Evolutionary conservation across 2,113 vertebrate species (phyloP), one percentile per base, ranked within the genome.

Genomic region (Silurus asotus): DNA sequence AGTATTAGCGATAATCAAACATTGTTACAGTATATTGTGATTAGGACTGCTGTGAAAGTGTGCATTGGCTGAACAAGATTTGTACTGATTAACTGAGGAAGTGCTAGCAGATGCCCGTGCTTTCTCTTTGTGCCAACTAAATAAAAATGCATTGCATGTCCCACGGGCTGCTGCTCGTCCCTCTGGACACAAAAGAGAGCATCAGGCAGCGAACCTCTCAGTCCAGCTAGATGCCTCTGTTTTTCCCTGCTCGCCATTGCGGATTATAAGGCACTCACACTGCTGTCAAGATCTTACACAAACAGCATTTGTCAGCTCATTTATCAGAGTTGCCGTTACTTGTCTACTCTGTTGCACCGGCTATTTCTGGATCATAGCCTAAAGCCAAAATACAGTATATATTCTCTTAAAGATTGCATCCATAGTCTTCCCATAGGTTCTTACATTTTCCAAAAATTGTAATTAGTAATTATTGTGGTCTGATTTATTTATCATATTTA

Each of bases 231-330:
- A 65, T 61, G 74, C 77, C 48, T 79, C 75, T 59, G 72, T 84
- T 72, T 85, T 85, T 76, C 62, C 65, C 84, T 48, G 70, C 82
- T 87, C 55, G 7, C 90, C 89, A 86, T 59, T 90, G 92, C 90
- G 90, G 89, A 88, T 89, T 89, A 87, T 88, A 84, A 87, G 72
- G 80, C 87, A 87, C 89, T 88, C 78, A 93, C 91, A 93, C 88
- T 89, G 92, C 92, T 92, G 92, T 93, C 93, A 93, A 93, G 92
- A 93, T 93, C 90, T 93, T 93, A 94, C 92, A 93, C 93, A 95
- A 95, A 95, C 93, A 94, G 90, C 93, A 93, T 94, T 93, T 94
- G 94, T 94, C 94, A 95, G 94, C 94, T 94, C 93, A 95, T 95
- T 94, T 95, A 94, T 95, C 94, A 93, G 91, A 86, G 88, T 91